Evolutionary conservation across 2,797 vertebrate species (phyloP).

Genomic region (Aulostomus chinensis): DNA sequence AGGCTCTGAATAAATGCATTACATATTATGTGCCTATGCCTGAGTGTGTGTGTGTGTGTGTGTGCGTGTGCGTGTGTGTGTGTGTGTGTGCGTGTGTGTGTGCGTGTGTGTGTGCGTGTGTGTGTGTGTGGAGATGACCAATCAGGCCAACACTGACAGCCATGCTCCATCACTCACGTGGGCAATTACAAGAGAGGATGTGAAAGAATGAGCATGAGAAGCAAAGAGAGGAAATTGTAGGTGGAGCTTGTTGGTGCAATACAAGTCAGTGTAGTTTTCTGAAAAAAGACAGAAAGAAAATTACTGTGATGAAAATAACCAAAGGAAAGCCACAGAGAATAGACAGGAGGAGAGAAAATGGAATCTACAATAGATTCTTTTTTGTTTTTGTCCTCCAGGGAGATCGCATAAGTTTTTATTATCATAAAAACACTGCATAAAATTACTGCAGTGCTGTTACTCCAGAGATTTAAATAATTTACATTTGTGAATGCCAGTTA

Average conservation of each 20-base stretch:
- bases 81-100: too few relatives aligned
- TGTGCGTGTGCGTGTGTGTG: not conserved
- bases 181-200: constrained; percentile 29
- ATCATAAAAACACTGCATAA: constrained; percentile 12
- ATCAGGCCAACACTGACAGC: constrained; percentile 46
- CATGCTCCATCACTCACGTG: constrained; percentile 49
- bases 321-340: constrained; percentile 1
- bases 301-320: constrained; percentile 30
- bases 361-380: constrained; percentile 1
- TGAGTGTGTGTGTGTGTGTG: constrained; percentile 9
- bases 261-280: constrained; percentile 12
- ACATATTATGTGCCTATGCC: not conserved
- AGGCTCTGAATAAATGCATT: constrained; percentile 23
- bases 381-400: constrained; percentile 9
- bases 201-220: constrained; percentile 9
- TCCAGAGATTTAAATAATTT: constrained; percentile 13
- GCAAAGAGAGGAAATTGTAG: constrained; percentile 8
- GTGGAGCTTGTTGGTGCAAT: constrained; percentile 11
- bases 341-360: constrained; percentile 8
- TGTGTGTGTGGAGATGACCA: too few relatives aligned
- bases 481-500: not conserved
- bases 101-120: constrained; percentile 9
- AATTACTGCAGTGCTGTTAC: constrained; percentile 14
- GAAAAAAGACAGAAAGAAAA: constrained; percentile 18
- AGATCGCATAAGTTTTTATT: constrained; percentile 23